Percentiles rank a stretch among this genome's conserved stretches.
Conservation (phyloP, 1,140 invertebrate species). For the Chionoecetes opilio region DNA sequence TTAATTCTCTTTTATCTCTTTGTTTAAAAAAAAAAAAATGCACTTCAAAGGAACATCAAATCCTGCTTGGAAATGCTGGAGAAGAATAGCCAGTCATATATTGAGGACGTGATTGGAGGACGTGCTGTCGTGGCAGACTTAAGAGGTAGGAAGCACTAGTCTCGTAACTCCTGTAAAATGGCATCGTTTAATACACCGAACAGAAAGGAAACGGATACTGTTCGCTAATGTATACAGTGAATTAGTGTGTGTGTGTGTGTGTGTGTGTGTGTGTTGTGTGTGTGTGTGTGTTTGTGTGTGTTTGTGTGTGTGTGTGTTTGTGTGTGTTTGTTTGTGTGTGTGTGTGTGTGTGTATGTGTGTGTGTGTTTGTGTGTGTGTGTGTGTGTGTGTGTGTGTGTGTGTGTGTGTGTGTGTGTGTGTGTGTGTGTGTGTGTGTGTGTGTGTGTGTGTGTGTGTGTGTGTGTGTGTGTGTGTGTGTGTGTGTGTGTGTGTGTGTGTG, state of each 20-base stretch:
- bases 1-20: neutral
- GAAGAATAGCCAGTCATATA: neutral
- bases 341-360: conserved; percentile 34
- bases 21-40: neutral
- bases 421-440: conserved; percentile 51
- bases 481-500: neutral
- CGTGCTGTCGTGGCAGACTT: neutral
- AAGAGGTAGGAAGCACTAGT: neutral
- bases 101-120: conserved; percentile 1
- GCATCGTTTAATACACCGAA: neutral
- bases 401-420: conserved; percentile 21
- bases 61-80: neutral
- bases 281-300: conserved; percentile 48
- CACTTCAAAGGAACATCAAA: neutral
- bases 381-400: conserved; percentile 44
- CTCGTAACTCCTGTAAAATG: conserved; percentile 17
- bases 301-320: conserved; percentile 22
- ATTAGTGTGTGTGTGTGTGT: conserved; percentile 12
- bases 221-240: conserved; percentile 8
- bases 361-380: conserved; percentile 51
- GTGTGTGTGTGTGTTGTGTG: conserved; percentile 58
- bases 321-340: conserved; percentile 47
- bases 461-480: conserved; percentile 47
- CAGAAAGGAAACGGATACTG: conserved; percentile 41
- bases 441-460: conserved; percentile 53